A percentile compares a stretch with the other conserved stretches of the same genome.
These are phyloP conservation scores for Rhogogaster chlorosoma DNA, from an alignment of 2,888 invertebrate genomes.

Conservation along the genomic window DNA sequence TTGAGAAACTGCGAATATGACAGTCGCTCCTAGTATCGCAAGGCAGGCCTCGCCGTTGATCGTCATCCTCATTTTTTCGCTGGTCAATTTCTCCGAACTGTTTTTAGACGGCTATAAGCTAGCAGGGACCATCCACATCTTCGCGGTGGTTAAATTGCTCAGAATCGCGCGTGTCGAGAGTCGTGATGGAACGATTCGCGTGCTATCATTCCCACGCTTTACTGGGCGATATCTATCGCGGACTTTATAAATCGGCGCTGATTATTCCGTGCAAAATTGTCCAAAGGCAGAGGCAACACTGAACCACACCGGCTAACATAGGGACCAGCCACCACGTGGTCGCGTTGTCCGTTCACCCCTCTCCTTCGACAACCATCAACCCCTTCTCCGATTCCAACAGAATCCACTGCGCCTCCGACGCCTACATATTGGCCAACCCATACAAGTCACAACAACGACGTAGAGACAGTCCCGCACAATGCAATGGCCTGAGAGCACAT, in stretches of 20 bases:
- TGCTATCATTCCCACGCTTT: neutral
- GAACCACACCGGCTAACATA: slow-evolving; percentile 68
- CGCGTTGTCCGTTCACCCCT: slow-evolving; percentile 69
- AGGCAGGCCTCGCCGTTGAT: neutral
- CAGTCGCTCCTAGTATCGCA: neutral
- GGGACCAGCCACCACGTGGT: slow-evolving; percentile 72
- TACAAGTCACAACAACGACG: slow-evolving; percentile 21
- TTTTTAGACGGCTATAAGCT: neutral
- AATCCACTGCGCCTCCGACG: slow-evolving; percentile 26
- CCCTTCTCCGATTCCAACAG: slow-evolving; percentile 28
- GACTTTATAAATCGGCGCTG: neutral
- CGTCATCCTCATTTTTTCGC: neutral
- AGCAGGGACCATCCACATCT: neutral
- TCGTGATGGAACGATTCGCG: neutral
- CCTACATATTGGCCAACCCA: slow-evolving; percentile 7
- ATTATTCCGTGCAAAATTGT: slow-evolving; percentile 64
- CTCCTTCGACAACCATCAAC: slow-evolving; percentile 58
- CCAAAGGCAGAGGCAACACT: slow-evolving; percentile 72
- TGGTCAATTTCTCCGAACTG: neutral
- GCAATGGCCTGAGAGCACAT: neutral
- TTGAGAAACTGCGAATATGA: neutral
- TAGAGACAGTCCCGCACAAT: neutral
- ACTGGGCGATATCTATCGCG: neutral
- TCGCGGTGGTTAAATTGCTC: neutral
- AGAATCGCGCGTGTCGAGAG: neutral